Percentiles rank a stretch among this genome's conserved stretches.
These are phyloP conservation scores for Zaprionus vittiger DNA, from an alignment of 1,140 invertebrate genomes.

Conservation along the genomic window DNA sequence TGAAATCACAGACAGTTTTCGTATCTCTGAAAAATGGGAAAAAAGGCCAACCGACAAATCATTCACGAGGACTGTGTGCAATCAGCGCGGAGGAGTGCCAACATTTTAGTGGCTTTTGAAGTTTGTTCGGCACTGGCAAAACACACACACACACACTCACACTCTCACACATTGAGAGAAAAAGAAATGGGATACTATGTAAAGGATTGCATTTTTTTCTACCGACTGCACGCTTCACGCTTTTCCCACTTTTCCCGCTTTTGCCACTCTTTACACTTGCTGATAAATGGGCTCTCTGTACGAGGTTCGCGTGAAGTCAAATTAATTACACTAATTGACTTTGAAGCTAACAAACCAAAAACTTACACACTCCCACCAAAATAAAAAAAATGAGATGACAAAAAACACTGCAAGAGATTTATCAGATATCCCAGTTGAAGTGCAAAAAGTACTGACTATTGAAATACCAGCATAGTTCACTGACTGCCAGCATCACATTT, in stretches of 20 bases:
- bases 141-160: not conserved
- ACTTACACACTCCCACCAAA: constrained; percentile 16
- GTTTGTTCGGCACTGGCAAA: constrained; percentile 17
- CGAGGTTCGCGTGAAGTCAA: constrained; percentile 46
- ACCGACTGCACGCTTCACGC: not conserved
- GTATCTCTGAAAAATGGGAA: constrained; percentile 8
- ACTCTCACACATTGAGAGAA: not conserved
- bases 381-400: constrained; percentile 4
- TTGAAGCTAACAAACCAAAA: constrained; percentile 59
- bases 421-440: not conserved
- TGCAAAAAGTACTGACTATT: not conserved
- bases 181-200: constrained; percentile 9
- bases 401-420: constrained; percentile 15
- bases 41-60: constrained; percentile 16
- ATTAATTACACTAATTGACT: constrained; percentile 73
- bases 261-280: constrained; percentile 27
- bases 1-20: constrained; percentile 26
- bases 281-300: constrained; percentile 47
- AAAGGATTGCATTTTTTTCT: constrained; percentile 42
- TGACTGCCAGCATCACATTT: not conserved
- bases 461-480: not conserved
- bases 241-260: constrained; percentile 10
- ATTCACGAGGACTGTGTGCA: constrained; percentile 39
- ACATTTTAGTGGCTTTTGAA: constrained; percentile 53
- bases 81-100: constrained; percentile 44